Percentiles rank a stretch among this genome's conserved stretches.
These are phyloP conservation scores for Leptodirus hochenwartii DNA, from an alignment of 2,888 invertebrate genomes.

Conservation along the genomic window DNA sequence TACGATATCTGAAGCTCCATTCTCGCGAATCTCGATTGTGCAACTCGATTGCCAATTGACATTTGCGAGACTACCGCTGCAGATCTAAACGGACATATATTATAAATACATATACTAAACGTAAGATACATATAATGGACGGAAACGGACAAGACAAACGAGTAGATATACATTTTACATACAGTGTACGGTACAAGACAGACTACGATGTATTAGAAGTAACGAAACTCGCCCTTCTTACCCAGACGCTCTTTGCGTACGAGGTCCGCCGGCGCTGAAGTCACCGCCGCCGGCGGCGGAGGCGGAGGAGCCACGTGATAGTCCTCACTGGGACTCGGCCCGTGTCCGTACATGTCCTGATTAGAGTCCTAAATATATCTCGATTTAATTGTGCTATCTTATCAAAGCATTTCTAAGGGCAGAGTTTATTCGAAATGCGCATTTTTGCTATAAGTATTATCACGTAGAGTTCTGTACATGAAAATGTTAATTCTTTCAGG, in stretches of 20 bases:
- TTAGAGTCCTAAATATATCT: conserved; percentile 29
- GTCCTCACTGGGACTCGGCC: conserved; percentile 29
- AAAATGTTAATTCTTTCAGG: not conserved
- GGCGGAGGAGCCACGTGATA: conserved; percentile 31
- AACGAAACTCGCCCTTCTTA: conserved; percentile 89
- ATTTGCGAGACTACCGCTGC: no score
- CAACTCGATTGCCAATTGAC: no score
- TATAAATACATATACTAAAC: conserved; percentile 2
- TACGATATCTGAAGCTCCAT: no score
- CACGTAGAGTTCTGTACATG: no score
- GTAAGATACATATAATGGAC: conserved; percentile 3
- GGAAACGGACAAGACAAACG: not conserved
- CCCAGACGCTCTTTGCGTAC: conserved; percentile 74
- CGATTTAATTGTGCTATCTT: no score
- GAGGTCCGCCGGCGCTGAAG: conserved; percentile 55
- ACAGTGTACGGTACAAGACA: not conserved
- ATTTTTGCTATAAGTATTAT: no score
- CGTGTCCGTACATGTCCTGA: conserved; percentile 23
- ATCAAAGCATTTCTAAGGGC: no score
- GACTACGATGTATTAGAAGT: conserved; percentile 43
- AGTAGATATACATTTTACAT: conserved; percentile 1
- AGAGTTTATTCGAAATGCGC: conserved; percentile 9
- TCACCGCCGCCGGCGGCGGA: conserved; percentile 19
- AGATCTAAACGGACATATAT: no score
- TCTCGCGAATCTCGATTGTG: no score